Conservation (phyloP, 2,113 vertebrate genomes). For the Sigmodon hispidus region DNA sequence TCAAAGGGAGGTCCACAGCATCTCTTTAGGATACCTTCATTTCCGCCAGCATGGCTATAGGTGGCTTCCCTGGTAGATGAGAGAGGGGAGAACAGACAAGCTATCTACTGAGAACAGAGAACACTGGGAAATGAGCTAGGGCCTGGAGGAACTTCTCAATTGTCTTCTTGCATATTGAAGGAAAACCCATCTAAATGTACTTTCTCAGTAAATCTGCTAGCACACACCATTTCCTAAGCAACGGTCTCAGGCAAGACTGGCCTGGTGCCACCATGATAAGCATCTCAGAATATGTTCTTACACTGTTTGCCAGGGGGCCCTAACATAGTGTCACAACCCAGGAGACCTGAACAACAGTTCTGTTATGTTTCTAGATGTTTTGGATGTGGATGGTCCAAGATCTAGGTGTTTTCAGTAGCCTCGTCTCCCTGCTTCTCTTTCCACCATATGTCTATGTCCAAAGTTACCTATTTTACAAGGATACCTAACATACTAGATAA, state of each 20-base stretch:
- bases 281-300: neutral
- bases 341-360: neutral
- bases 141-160: neutral
- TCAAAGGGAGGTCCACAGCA: neutral
- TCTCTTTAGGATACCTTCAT: neutral
- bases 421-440: neutral
- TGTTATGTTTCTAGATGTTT: neutral
- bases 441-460: neutral
- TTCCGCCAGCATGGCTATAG: neutral
- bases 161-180: neutral
- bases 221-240: neutral
- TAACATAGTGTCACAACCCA: neutral
- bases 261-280: neutral
- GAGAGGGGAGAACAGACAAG: neutral
- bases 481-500: neutral
- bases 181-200: neutral
- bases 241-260: neutral
- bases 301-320: neutral
- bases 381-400: neutral
- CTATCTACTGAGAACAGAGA: neutral
- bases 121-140: neutral
- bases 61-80: neutral
- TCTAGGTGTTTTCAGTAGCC: neutral
- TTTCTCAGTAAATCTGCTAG: neutral
- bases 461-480: neutral